Percentiles rank a stretch among this genome's conserved stretches.
Evolutionary conservation across 2,888 invertebrate genomes (phyloP).

Genomic region (Orthosia gothica): DNA sequence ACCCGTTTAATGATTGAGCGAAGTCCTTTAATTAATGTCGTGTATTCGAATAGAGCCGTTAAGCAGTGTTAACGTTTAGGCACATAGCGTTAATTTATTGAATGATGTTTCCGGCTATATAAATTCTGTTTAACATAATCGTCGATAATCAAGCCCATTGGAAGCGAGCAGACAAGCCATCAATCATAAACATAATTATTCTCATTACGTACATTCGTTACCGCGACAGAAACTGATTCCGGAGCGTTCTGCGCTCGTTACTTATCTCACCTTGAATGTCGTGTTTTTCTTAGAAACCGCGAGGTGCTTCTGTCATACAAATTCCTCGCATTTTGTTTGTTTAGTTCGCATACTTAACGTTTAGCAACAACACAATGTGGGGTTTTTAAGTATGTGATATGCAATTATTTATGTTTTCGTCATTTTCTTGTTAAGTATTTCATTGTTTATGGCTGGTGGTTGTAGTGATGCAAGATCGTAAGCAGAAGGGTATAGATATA

Average conservation of each 20-base stretch:
- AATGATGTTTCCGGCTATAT: background rate
- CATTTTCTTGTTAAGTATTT: constrained; percentile 4
- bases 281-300: constrained; percentile 78
- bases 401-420: constrained; percentile 33
- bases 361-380: constrained; percentile 50
- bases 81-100: background rate
- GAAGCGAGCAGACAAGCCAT: constrained; percentile 38
- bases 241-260: constrained; percentile 66
- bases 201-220: constrained; percentile 62
- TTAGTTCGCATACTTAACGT: constrained; percentile 64
- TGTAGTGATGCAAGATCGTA: constrained; percentile 15
- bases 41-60: constrained; percentile 1
- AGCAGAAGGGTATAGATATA: constrained; percentile 12
- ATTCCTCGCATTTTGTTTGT: constrained; percentile 78
- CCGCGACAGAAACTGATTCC: constrained; percentile 65
- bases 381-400: constrained; percentile 24
- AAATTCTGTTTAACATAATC: background rate
- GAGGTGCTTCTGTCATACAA: constrained; percentile 78
- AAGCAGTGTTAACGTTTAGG: background rate
- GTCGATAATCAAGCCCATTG: constrained; percentile 5
- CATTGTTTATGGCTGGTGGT: background rate
- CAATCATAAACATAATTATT: constrained; percentile 45
- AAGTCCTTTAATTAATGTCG: background rate
- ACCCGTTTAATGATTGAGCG: too few relatives aligned
- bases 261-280: constrained; percentile 79